These are phyloP conservation scores for Simalia tracyae DNA, from an alignment of 2,797 vertebrate species.

Conservation along the genomic window DNA sequence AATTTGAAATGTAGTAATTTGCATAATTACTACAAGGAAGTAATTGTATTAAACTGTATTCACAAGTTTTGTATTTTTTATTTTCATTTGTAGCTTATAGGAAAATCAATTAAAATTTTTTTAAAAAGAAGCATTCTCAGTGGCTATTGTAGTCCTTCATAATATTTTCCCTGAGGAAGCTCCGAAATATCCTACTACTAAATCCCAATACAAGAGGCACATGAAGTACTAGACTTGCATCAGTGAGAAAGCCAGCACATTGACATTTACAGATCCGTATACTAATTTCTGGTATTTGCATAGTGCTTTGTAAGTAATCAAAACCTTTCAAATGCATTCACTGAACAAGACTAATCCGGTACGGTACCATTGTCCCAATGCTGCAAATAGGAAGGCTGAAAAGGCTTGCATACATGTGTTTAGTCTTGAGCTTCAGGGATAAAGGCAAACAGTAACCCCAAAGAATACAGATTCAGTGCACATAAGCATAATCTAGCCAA, in stretches of 20 bases:
- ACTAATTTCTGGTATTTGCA: not conserved
- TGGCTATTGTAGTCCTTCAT: not conserved
- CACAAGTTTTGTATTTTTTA: not conserved
- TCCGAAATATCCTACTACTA: too few species aligned
- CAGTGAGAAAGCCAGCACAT: fast-evolving
- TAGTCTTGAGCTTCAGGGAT: not conserved
- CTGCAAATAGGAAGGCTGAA: not conserved
- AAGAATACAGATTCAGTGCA: not conserved
- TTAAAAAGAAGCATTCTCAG: not conserved
- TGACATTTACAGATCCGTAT: not conserved
- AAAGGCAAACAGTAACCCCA: not conserved
- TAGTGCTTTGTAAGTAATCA: not conserved
- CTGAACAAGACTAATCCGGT: too few species aligned
- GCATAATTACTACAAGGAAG: not conserved
- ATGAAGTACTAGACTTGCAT: fast-evolving
- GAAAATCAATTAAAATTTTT: not conserved
- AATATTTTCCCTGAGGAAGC: not conserved
- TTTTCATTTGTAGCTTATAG: not conserved
- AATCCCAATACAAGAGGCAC: not conserved
- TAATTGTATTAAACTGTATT: not conserved
- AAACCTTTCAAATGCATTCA: not conserved
- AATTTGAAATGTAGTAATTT: not conserved
- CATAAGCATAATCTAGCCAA: not conserved
- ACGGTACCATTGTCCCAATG: not conserved
- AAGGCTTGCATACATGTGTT: not conserved